phyloP scores from a whole-genome alignment of 2,888 invertebrate species.

The Andrena trimmerana region DNA sequence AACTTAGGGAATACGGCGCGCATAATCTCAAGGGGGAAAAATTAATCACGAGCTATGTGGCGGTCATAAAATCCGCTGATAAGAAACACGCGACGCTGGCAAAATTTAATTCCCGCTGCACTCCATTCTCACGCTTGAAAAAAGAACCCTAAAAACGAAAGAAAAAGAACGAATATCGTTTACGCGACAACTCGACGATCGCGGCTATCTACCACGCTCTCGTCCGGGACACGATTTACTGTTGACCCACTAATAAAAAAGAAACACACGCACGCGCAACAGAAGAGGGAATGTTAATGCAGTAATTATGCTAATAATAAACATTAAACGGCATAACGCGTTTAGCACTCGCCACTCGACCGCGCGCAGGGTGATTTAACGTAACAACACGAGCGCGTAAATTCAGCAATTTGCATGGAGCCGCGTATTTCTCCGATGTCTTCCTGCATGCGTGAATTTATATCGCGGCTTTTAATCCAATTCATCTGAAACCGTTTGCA shows the following conservation, averaged over 20 bases:
- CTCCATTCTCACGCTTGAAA: slow-evolving; percentile 3
- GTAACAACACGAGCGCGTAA: slow-evolving; percentile 47
- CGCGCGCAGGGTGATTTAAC: slow-evolving; percentile 42
- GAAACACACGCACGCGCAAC: neutral
- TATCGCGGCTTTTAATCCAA: slow-evolving; percentile 44
- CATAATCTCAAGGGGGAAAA: slow-evolving; percentile 17
- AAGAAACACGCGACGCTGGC: slow-evolving; percentile 31
- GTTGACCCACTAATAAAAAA: slow-evolving; percentile 11
- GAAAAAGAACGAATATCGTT: neutral
- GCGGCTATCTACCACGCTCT: slow-evolving; percentile 12
- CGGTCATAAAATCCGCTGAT: slow-evolving; percentile 15
- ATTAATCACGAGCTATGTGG: slow-evolving; percentile 25
- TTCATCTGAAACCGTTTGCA: slow-evolving; percentile 33
- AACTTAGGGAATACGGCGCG: slow-evolving; percentile 6
- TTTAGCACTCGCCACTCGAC: slow-evolving; percentile 37
- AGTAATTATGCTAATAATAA: slow-evolving; percentile 56
- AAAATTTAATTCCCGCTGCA: slow-evolving; percentile 26
- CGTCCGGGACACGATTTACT: slow-evolving; percentile 16
- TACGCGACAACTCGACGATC: slow-evolving; percentile 27
- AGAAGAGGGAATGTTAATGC: slow-evolving; percentile 39
- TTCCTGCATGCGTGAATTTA: slow-evolving; percentile 36
- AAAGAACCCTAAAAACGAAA: neutral
- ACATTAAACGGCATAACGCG: slow-evolving; percentile 47
- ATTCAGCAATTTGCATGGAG: slow-evolving; percentile 58
- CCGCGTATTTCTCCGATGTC: slow-evolving; percentile 44